A percentile compares a stretch with the other conserved stretches of the same genome.
Evolutionary conservation across 2,113 vertebrate genomes (phyloP).

Genomic region (Coreoperca whiteheadi): DNA sequence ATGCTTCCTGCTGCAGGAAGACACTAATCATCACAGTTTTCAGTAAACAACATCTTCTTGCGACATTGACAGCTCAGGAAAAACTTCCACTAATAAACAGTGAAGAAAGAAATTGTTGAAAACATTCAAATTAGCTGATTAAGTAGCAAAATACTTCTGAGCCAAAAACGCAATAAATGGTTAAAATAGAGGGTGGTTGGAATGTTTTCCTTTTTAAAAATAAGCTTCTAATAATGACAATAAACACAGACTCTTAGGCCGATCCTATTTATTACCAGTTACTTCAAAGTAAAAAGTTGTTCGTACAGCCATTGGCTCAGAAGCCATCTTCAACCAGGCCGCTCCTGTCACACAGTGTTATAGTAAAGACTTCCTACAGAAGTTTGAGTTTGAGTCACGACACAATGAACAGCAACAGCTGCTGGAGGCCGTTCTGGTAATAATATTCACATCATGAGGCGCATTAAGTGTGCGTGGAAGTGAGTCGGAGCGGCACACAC

Average conservation of each 20-base stretch:
- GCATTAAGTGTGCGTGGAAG: slow-evolving; percentile 33
- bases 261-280: not conserved
- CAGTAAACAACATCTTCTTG: slow-evolving; percentile 4
- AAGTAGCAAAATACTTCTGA: slow-evolving; percentile 16
- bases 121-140: slow-evolving; percentile 5
- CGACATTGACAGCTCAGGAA: slow-evolving; percentile 18
- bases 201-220: not conserved
- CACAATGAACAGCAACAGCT: slow-evolving; percentile 29
- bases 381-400: slow-evolving; percentile 1
- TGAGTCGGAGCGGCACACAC: slow-evolving; percentile 80
- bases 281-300: not conserved
- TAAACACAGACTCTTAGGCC: not conserved
- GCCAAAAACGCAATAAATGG: not conserved
- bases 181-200: not conserved
- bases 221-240: not conserved
- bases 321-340: slow-evolving; percentile 32
- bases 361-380: slow-evolving; percentile 21
- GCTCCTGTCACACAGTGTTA: not conserved
- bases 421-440: slow-evolving; percentile 39
- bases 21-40: slow-evolving; percentile 31
- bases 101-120: not conserved
- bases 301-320: not conserved
- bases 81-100: slow-evolving; percentile 4
- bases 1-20: not conserved
- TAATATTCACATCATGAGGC: slow-evolving; percentile 12